Percentiles rank a stretch among this genome's conserved stretches.
phyloP scores from a whole-genome alignment of 2,113 vertebrate genomes.

The Cyanoliseus patagonus region DNA sequence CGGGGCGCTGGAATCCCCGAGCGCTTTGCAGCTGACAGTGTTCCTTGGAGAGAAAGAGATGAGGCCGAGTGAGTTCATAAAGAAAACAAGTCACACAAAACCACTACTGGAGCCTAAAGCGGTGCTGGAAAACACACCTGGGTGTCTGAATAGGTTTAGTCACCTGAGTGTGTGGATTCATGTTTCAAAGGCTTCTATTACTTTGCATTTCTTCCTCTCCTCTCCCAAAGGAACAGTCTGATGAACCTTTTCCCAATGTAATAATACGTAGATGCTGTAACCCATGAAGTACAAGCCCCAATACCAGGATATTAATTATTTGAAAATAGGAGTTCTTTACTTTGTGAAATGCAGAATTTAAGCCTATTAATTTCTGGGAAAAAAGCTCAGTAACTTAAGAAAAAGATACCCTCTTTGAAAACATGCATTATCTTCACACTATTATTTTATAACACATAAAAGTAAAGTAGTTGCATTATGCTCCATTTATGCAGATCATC shows the following conservation, averaged over 20 bases:
- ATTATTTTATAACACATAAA: neutral
- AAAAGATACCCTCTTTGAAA: neutral
- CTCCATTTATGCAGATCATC: neutral
- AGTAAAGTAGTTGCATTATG: neutral
- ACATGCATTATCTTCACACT: neutral
- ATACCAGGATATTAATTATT: neutral
- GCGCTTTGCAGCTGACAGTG: conserved; percentile 79
- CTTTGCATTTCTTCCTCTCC: conserved; percentile 5
- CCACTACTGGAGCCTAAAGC: neutral
- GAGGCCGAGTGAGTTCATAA: neutral
- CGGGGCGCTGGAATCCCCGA: conserved; percentile 92
- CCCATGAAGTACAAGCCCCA: neutral
- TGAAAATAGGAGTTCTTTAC: neutral
- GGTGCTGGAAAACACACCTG: neutral
- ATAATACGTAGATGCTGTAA: neutral
- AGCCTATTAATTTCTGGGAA: neutral
- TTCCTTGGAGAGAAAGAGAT: conserved; percentile 67
- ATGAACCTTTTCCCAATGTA: neutral
- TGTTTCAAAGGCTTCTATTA: conserved; percentile 24
- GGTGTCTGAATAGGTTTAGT: conserved; percentile 35
- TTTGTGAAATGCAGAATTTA: neutral
- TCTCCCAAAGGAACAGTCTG: neutral
- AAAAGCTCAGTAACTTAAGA: neutral
- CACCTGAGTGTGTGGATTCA: neutral
- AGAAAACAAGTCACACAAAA: neutral